phyloP scores from a whole-genome alignment of 1,140 invertebrate genomes.

The Scylla paramamosain region DNA sequence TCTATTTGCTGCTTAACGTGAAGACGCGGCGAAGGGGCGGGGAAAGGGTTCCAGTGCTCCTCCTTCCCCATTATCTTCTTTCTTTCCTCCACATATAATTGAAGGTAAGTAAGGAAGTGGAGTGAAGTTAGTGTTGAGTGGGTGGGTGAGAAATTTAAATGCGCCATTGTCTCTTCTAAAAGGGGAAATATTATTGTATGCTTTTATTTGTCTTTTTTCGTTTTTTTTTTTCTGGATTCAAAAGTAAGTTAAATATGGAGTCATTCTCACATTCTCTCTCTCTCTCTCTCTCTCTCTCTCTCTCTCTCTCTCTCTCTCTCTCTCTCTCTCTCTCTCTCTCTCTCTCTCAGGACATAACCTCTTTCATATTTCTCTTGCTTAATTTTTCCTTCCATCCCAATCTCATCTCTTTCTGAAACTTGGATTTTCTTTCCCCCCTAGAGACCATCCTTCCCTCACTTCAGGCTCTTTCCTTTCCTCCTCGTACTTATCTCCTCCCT shows the following conservation, averaged over 20 bases:
- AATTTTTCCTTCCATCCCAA: neutral
- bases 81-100: neutral
- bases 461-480: neutral
- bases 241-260: no score
- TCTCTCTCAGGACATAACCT: constrained; percentile 1
- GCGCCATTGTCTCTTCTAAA: neutral
- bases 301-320: neutral
- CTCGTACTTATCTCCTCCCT: neutral
- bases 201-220: no score
- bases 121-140: no score
- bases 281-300: no score
- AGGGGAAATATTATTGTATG: neutral
- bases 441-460: neutral
- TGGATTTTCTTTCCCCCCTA: neutral
- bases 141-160: neutral
- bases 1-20: neutral
- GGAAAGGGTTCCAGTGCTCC: neutral
- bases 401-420: constrained; percentile 10
- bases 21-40: neutral
- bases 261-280: no score
- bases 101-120: neutral
- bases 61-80: neutral
- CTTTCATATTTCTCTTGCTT: neutral
- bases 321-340: neutral
- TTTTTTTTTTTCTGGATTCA: no score